Conservation (phyloP, 2,113 vertebrate species). For the Macquaria ambigua region DNA sequence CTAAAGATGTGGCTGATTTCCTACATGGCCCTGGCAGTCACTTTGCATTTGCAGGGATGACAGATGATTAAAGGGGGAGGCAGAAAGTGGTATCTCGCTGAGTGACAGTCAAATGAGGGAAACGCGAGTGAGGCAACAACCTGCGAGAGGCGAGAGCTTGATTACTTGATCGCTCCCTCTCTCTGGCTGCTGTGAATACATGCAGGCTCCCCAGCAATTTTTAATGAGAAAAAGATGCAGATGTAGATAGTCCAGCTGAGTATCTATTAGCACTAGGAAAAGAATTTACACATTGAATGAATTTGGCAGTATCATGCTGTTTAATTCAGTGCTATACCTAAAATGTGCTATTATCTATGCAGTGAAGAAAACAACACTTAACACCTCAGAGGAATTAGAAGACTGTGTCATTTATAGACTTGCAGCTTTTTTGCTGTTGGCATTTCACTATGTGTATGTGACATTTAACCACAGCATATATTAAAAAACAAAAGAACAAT, state of each 20-base stretch:
- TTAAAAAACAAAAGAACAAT: not conserved
- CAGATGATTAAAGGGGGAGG: slow-evolving; percentile 69
- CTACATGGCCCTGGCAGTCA: slow-evolving; percentile 71
- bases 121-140: slow-evolving; percentile 64
- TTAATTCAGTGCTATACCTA: slow-evolving; percentile 53
- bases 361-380: slow-evolving; percentile 45
- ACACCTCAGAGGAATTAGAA: slow-evolving; percentile 46
- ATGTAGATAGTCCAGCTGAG: slow-evolving; percentile 65
- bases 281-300: slow-evolving; percentile 27
- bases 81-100: slow-evolving; percentile 66
- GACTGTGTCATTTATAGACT: slow-evolving; percentile 32
- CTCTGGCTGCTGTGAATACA: slow-evolving; percentile 54
- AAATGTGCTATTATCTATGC: slow-evolving; percentile 51
- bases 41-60: slow-evolving; percentile 78
- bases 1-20: slow-evolving; percentile 80
- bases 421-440: slow-evolving; percentile 21
- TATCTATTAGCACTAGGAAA: slow-evolving; percentile 60
- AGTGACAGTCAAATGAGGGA: slow-evolving; percentile 77
- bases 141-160: slow-evolving; percentile 66
- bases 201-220: slow-evolving; percentile 63
- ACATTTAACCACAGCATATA: slow-evolving; percentile 16
- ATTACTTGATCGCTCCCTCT: slow-evolving; percentile 67
- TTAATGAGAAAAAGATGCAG: slow-evolving; percentile 80
- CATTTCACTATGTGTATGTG: slow-evolving; percentile 22
- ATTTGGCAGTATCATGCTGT: slow-evolving; percentile 49